These are phyloP conservation scores for Mactra quadrangularis DNA, from an alignment of 1,140 invertebrate genomes.

Conservation along the genomic window DNA sequence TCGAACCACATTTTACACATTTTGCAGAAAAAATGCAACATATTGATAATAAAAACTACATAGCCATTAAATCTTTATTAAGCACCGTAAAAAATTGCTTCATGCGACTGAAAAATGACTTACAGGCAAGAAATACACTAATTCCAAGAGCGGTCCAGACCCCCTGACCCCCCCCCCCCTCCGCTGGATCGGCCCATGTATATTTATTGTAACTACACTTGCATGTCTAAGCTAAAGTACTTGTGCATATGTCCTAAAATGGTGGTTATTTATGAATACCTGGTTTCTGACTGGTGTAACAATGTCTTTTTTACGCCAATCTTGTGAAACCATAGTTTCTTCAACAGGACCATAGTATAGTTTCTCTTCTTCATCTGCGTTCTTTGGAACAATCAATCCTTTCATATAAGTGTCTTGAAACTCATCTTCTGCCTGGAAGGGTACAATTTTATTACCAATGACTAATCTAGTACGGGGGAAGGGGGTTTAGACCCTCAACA, in stretches of 20 bases:
- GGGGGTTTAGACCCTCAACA: too few relatives aligned
- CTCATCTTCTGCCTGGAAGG: conserved; percentile 36
- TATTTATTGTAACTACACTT: neutral
- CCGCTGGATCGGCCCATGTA: neutral
- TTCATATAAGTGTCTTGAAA: conserved; percentile 23
- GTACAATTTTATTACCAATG: too few relatives aligned
- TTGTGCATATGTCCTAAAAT: neutral
- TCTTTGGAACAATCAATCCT: conserved; percentile 33
- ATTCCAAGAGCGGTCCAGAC: neutral
- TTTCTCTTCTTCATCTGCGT: conserved; percentile 24
- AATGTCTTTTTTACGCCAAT: conserved; percentile 26
- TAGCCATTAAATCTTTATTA: too few relatives aligned
- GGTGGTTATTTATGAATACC: conserved; percentile 8
- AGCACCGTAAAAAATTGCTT: too few relatives aligned
- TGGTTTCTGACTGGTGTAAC: conserved; percentile 44
- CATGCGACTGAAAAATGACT: neutral
- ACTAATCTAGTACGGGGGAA: too few relatives aligned
- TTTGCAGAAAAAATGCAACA: too few relatives aligned
- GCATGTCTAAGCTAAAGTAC: neutral
- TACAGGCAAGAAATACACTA: neutral
- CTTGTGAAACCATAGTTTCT: neutral
- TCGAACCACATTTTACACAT: too few relatives aligned
- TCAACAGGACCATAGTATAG: conserved; percentile 9
- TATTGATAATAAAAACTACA: too few relatives aligned
- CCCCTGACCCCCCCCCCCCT: neutral